phyloP scores from a whole-genome alignment of 2,888 invertebrate genomes.

The Apocheima hispidaria region DNA sequence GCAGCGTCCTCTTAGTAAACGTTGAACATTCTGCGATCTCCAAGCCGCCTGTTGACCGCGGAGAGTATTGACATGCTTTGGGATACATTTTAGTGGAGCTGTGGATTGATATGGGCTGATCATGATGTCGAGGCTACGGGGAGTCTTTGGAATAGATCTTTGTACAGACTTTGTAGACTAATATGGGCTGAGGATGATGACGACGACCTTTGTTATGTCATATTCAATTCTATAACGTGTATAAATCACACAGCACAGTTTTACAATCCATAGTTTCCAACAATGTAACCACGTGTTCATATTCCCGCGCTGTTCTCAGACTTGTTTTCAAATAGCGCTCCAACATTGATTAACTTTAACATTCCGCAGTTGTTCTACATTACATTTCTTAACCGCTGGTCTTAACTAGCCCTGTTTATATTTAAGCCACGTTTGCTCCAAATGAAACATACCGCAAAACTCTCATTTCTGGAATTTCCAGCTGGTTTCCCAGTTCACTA shows the following conservation, averaged over 20 bases:
- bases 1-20: too few relatives aligned
- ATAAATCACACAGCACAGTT: background rate
- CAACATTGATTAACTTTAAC: slow-evolving; percentile 27
- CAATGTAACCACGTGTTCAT: slow-evolving; percentile 1
- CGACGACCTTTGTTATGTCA: too few relatives aligned
- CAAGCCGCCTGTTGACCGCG: too few relatives aligned
- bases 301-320: background rate
- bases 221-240: too few relatives aligned
- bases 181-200: too few relatives aligned
- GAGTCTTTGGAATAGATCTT: too few relatives aligned
- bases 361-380: slow-evolving; percentile 21
- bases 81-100: too few relatives aligned
- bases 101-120: too few relatives aligned
- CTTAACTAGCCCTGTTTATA: slow-evolving; percentile 7
- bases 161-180: too few relatives aligned
- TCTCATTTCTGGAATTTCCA: slow-evolving; percentile 6
- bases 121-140: too few relatives aligned
- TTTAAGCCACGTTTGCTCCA: slow-evolving; percentile 6
- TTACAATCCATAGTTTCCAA: background rate
- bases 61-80: too few relatives aligned
- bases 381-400: slow-evolving; percentile 19
- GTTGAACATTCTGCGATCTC: too few relatives aligned
- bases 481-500: slow-evolving; percentile 8
- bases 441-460: slow-evolving; percentile 8
- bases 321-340: slow-evolving; percentile 13